Base-by-base conservation (phyloP, 1,140 invertebrate genomes). In the Ephestia elutella region DNA sequence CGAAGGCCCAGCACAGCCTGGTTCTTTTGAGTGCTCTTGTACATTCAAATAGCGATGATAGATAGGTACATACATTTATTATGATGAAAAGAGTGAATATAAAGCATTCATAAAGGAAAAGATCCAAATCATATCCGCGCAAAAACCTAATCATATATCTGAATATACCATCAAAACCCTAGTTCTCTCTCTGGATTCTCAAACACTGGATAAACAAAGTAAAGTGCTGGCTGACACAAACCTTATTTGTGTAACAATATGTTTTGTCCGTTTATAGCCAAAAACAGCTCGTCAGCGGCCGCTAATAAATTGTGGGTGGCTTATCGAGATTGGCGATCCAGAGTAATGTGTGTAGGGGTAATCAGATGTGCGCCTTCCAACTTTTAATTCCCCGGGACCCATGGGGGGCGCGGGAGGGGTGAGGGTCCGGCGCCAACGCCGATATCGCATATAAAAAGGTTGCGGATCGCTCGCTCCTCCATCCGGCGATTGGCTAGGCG, bases 401-500 rank as follows among this genome's bases (percentile, higher is more conserved):
- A 30, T 57, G 61, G 59, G 61, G 55, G 63, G 50, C 20, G 66
- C 57, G 68, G 63, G 74, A 66, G 54, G 69, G 66, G 66, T 55
- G 63, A 67, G 70, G 73, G 81, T 79, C 80, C 81, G 74, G 78
- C 70, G 74, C 65, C 71, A 73, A 75, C 69, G 71, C 79, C 76
- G 78, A 83, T 83, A 82, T 79, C 75, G 75, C 71, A 73, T 81
- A 87, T 86, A 87, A 87, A 87, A 87, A 87, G 76, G 82, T 84
- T 87, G 84, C 76, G 82, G 83, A 86, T 86, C 83, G 84, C 79
- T 83, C 82, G 82, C 72, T 85, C 57, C 73, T 82, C 78, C 82
- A 86, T 86, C 80, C 84, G 74, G 72, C 86, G 86, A 89, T 89
- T 89, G 87, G 89, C 83, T 85, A 86, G 85, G 86, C 85, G 86